A percentile compares a stretch with the other conserved stretches of the same genome.
Evolutionary conservation across 2,113 vertebrate genomes (phyloP).

Genomic region (Coptodon rendalli): DNA sequence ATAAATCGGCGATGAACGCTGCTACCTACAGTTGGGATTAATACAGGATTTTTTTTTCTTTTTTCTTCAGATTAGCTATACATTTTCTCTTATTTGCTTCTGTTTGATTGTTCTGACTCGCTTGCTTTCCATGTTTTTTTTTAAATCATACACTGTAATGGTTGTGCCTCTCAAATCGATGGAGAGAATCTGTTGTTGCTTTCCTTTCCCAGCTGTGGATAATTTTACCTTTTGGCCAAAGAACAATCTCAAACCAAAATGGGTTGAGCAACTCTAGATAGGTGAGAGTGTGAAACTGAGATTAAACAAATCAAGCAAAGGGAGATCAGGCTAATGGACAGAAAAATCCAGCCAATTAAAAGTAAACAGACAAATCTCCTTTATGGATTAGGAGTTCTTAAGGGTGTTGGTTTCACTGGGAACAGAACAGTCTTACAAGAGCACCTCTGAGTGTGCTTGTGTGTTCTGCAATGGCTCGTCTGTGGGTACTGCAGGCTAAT

Average conservation of each 20-base stretch:
- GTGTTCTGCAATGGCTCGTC: constrained; percentile 20
- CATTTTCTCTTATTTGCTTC: not conserved
- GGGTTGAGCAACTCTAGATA: not conserved
- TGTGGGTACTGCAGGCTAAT: not conserved
- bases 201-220: not conserved
- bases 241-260: not conserved
- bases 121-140: not conserved
- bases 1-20: not conserved
- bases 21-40: not conserved
- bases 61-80: not conserved
- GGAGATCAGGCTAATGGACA: not conserved
- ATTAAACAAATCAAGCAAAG: not conserved
- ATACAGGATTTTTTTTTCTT: not conserved
- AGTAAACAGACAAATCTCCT: constrained; percentile 10
- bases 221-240: constrained; percentile 8
- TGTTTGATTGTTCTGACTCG: not conserved
- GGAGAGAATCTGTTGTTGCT: not conserved
- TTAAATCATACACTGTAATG: not conserved
- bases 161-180: not conserved
- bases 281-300: not conserved
- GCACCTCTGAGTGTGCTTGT: not conserved
- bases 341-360: constrained; percentile 12
- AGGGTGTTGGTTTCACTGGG: not conserved
- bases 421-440: not conserved
- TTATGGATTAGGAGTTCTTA: constrained; percentile 33